These are phyloP conservation scores for Aegotheles bennettii DNA, from an alignment of 2,113 vertebrate species.

Conservation along the genomic window DNA sequence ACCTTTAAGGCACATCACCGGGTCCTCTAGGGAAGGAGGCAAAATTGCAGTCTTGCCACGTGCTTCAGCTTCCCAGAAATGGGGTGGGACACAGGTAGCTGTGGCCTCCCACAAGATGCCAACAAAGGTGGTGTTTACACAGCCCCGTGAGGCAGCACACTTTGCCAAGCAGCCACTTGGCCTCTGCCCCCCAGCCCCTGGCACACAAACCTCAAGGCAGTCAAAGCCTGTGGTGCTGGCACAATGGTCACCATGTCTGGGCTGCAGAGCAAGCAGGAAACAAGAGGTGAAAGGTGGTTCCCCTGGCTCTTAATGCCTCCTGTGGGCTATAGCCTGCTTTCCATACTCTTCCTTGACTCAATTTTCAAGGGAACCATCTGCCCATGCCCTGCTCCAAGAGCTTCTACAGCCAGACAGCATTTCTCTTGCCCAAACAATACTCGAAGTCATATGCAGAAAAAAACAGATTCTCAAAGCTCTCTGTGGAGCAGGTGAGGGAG, in stretches of 20 bases:
- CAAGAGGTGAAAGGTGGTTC: neutral
- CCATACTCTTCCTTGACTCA: neutral
- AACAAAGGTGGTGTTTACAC: neutral
- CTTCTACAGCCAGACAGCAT: neutral
- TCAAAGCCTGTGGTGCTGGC: neutral
- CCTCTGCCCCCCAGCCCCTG: neutral
- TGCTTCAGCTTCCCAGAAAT: neutral
- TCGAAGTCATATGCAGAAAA: neutral
- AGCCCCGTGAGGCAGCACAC: neutral
- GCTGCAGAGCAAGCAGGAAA: neutral
- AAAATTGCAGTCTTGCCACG: accelerated
- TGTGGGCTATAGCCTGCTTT: neutral
- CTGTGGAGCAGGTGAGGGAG: neutral
- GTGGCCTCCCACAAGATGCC: neutral
- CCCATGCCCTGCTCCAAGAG: neutral
- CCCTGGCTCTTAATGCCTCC: neutral
- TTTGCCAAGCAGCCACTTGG: neutral
- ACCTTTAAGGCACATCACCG: neutral
- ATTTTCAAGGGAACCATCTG: neutral
- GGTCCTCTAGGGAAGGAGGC: neutral
- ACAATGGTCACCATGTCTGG: neutral
- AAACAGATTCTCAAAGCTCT: neutral
- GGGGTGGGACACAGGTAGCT: neutral
- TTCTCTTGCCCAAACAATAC: neutral
- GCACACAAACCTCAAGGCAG: neutral